These are phyloP conservation scores for Colostygia pectinataria DNA, from an alignment of 2,888 invertebrate genomes.

Conservation along the genomic window DNA sequence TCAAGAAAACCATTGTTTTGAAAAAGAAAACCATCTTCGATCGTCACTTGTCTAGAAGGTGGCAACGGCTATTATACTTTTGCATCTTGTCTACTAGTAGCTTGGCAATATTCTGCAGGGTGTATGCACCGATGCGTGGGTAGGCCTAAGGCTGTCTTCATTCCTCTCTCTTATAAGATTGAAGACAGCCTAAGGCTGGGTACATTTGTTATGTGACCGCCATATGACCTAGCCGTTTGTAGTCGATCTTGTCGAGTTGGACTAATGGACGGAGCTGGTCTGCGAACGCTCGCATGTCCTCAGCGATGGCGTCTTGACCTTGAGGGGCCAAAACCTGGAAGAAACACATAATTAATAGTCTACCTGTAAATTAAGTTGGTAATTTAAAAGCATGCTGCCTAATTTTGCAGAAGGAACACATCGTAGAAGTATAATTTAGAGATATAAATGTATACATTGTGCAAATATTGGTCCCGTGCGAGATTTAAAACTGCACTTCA, in stretches of 20 bases:
- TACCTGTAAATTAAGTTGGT: neutral
- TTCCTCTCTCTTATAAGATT: conserved; percentile 32
- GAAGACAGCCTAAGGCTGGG: conserved; percentile 43
- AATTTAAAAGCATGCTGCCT: no score
- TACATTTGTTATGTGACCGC: conserved; percentile 62
- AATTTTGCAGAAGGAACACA: no score
- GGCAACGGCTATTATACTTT: neutral
- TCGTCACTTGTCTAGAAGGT: neutral
- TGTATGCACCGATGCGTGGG: conserved; percentile 3
- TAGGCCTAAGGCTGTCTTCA: conserved; percentile 35
- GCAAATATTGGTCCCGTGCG: no score
- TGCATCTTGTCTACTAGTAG: neutral
- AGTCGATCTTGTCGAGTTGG: conserved; percentile 96
- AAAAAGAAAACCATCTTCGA: neutral
- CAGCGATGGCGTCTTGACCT: conserved; percentile 96
- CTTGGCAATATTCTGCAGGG: neutral
- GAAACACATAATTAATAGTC: conserved; percentile 19
- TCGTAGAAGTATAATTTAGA: no score
- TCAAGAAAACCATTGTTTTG: neutral
- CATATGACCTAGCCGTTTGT: conserved; percentile 86
- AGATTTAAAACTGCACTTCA: no score
- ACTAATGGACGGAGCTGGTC: conserved; percentile 96
- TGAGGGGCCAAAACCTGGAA: conserved; percentile 90
- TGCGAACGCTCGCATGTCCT: conserved; percentile 97
- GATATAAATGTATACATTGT: no score